These are phyloP conservation scores for Anolis carolinensis DNA, from an alignment of 2,113 vertebrate species.

Conservation along the genomic window DNA sequence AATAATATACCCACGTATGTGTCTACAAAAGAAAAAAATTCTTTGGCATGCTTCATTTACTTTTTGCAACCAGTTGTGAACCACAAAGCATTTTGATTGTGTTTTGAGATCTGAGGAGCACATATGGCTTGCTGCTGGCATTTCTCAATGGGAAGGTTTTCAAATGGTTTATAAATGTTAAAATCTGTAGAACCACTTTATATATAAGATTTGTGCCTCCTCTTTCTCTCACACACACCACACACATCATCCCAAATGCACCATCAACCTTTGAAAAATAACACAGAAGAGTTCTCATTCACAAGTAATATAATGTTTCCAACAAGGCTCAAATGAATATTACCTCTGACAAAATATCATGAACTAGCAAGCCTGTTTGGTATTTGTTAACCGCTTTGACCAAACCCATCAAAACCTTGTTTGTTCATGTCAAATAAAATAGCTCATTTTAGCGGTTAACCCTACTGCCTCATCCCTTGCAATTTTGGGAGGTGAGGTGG, in stretches of 20 bases:
- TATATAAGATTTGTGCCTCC: background rate
- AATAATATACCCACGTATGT: slow-evolving; percentile 33
- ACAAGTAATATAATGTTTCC: slow-evolving; percentile 30
- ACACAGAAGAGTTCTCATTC: background rate
- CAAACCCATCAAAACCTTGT: slow-evolving; percentile 34
- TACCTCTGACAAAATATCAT: slow-evolving; percentile 20
- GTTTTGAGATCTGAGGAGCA: slow-evolving; percentile 20
- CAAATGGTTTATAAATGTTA: slow-evolving; percentile 24
- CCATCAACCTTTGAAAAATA: slow-evolving; percentile 18
- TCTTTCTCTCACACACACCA: background rate
- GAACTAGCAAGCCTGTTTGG: background rate
- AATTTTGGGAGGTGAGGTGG: background rate
- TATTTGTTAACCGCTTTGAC: slow-evolving; percentile 16
- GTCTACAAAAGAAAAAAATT: slow-evolving; percentile 12
- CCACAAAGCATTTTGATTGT: slow-evolving; percentile 43
- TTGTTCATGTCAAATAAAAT: slow-evolving; percentile 47
- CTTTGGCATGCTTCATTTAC: slow-evolving; percentile 25
- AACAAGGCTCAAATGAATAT: background rate
- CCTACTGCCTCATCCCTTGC: slow-evolving; percentile 14
- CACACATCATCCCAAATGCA: background rate
- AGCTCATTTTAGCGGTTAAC: slow-evolving; percentile 28
- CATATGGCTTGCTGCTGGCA: slow-evolving; percentile 17
- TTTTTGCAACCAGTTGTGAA: slow-evolving; percentile 33
- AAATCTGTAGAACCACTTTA: slow-evolving; percentile 12
- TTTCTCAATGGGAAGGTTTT: background rate